Conservation (phyloP, 2,888 invertebrate genomes). For the Agrochola lota region DNA sequence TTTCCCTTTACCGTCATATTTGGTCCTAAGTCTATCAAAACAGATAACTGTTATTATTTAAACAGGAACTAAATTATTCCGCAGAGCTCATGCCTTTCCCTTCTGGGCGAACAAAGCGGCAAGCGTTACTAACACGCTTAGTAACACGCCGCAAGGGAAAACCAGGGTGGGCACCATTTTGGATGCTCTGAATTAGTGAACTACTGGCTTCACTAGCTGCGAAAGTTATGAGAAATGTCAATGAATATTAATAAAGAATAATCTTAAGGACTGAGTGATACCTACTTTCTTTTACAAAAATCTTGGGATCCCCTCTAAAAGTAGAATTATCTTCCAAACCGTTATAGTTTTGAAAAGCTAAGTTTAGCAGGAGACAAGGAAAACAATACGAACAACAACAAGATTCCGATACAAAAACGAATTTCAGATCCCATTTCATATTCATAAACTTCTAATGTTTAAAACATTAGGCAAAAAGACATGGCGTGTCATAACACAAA, state of each 20-base stretch:
- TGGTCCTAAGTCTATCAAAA: neutral
- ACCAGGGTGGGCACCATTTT: slow-evolving; percentile 13
- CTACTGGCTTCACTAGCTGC: neutral
- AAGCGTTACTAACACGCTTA: slow-evolving; percentile 25
- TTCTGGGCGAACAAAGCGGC: slow-evolving; percentile 13
- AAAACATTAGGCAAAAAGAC: slow-evolving; percentile 54
- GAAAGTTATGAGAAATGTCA: slow-evolving; percentile 4
- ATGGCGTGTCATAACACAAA: slow-evolving; percentile 30
- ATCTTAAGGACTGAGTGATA: too few relatives aligned
- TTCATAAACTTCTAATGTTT: slow-evolving; percentile 52
- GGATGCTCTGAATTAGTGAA: slow-evolving; percentile 16
- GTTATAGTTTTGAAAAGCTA: neutral
- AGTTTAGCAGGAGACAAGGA: neutral
- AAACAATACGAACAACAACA: slow-evolving; percentile 14
- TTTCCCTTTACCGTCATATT: neutral
- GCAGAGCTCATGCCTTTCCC: slow-evolving; percentile 8
- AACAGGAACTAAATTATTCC: slow-evolving; percentile 33
- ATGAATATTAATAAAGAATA: too few relatives aligned
- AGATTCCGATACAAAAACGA: slow-evolving; percentile 18
- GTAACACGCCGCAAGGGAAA: slow-evolving; percentile 36
- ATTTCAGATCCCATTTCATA: slow-evolving; percentile 41
- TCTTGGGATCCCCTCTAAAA: neutral
- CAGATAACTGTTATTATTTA: slow-evolving; percentile 3
- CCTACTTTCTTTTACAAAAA: neutral
- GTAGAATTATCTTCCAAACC: neutral